These are phyloP conservation scores for Globodera rostochiensis DNA, from an alignment of 1,140 invertebrate genomes.

Conservation along the genomic window DNA sequence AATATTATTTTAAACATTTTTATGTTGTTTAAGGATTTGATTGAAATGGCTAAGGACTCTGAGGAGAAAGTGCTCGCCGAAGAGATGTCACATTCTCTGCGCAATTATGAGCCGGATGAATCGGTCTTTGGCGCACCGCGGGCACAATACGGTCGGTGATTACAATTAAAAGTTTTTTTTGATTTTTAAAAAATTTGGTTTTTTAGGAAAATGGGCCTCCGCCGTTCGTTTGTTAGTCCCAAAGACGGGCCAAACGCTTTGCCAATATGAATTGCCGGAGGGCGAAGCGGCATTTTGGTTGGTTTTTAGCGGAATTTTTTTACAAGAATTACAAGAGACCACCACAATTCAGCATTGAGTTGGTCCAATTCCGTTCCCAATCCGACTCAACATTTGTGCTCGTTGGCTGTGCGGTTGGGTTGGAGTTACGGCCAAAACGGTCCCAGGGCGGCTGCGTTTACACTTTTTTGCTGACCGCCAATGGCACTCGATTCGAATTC, in stretches of 20 bases:
- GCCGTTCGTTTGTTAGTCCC: conserved; percentile 87
- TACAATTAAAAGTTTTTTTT: conserved; percentile 76
- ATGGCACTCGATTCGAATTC: conserved; percentile 80
- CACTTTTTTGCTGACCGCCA: conserved; percentile 74
- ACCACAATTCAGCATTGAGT: conserved; percentile 70
- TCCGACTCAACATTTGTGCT: conserved; percentile 77
- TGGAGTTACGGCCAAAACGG: conserved; percentile 82
- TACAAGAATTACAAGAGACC: not conserved
- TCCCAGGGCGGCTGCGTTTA: conserved; percentile 81
- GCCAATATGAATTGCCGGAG: conserved; percentile 83
- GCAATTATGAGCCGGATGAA: conserved; percentile 91
- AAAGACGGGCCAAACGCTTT: conserved; percentile 79
- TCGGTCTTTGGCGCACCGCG: conserved; percentile 90
- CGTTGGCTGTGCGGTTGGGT: conserved; percentile 86
- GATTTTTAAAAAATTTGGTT: conserved; percentile 70
- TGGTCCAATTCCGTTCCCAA: conserved; percentile 76
- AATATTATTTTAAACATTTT: conserved; percentile 2
- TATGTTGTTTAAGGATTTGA: conserved; percentile 76
- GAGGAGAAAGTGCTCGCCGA: conserved; percentile 90
- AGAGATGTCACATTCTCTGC: conserved; percentile 93
- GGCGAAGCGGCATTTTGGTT: conserved; percentile 91
- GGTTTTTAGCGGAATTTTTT: too few relatives aligned
- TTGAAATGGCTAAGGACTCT: conserved; percentile 85
- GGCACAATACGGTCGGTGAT: conserved; percentile 85
- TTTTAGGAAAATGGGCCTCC: conserved; percentile 94